Percentiles rank a stretch among this genome's conserved stretches.
Evolutionary conservation across 2,888 invertebrate genomes (phyloP).

Genomic region (Sipha maydis): DNA sequence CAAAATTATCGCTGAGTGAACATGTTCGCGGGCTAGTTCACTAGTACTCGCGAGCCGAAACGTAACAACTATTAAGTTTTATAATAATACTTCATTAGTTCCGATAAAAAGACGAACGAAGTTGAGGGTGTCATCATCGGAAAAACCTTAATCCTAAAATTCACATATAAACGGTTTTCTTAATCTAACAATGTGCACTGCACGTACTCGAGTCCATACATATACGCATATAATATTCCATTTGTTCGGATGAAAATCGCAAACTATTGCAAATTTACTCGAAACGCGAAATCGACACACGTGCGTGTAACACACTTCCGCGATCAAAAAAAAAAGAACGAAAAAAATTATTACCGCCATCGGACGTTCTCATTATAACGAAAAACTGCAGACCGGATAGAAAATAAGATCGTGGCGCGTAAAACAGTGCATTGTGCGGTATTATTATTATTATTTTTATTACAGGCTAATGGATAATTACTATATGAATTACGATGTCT

Average conservation of each 20-base stretch:
- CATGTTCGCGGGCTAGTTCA: no score
- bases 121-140: no score
- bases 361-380: background rate
- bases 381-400: background rate
- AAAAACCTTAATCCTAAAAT: no score
- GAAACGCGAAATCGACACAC: background rate
- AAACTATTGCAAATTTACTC: background rate
- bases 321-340: background rate
- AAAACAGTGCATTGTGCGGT: background rate
- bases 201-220: background rate
- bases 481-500: no score
- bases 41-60: no score
- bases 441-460: no score
- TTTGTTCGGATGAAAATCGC: background rate
- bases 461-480: no score
- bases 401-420: background rate
- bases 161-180: no score
- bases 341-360: background rate
- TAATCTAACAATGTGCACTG: background rate
- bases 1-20: no score
- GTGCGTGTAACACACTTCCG: background rate
- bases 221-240: background rate
- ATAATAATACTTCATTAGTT: no score
- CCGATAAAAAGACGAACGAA: no score
- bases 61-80: no score